Evolutionary conservation across 2,888 invertebrate genomes (phyloP), one percentile per base, ranked within the genome.

Genomic region (Stenolophus ochropezus): DNA sequence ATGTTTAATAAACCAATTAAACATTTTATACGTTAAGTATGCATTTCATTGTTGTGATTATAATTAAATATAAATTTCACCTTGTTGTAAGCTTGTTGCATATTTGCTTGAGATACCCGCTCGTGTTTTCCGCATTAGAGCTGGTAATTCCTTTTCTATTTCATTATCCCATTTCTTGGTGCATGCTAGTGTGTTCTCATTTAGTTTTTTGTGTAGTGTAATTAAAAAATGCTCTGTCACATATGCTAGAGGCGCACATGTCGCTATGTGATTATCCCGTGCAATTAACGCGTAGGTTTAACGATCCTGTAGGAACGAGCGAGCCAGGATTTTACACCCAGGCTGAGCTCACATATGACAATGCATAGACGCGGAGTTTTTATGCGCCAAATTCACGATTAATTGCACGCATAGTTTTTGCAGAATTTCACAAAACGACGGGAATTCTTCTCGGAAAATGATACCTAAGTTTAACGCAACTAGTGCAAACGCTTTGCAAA

Each of bases 231-330:
- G 23, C 21, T 65, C 65, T 65, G 65, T 27, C 65, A 23, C 65
- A 65, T 23, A 16, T 65, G 65, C 6, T 16, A 16, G 6, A 18
- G 5, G 53, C 33, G 33, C 33, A 65, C 65, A 65, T 65, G 65
- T 16, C 25, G 47, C 58, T 33, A 77, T 58, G 77, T 77, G 58
- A 77, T 77, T 77, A 77, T 77, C 77, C 42, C 11, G 42, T 33
- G 77, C 77, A 77, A 77, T 77, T 77, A 76, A 77, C 77, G 77
- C 20, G 77, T 42, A 58, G 61, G 56, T 56, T 49, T 77, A 77
- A 77, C 77, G 77, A 77, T 61, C 42, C 77, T 25, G 58, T 25
- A 20, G 47, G 18, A 61, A 77, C 49, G 20, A 18, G 18, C 56
- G 56, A 20, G 21, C 8, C 20, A 20, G 56, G 56, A 20, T 20